These are phyloP conservation scores for Eledona agricola DNA, from an alignment of 2,888 invertebrate genomes.

Conservation along the genomic window DNA sequence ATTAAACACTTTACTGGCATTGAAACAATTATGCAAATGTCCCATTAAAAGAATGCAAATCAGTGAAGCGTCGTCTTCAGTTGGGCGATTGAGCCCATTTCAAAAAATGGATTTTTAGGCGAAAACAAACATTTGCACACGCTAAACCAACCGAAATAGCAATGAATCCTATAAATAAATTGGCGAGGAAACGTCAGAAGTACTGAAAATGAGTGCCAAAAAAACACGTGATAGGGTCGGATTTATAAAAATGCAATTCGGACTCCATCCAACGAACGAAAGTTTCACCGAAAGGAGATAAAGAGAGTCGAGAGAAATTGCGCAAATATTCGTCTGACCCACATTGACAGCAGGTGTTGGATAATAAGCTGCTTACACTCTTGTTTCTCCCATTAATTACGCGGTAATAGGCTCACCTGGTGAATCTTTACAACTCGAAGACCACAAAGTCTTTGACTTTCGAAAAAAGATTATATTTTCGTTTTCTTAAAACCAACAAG, in stretches of 20 bases:
- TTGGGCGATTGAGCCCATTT: neutral
- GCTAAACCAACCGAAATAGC: neutral
- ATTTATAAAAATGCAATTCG: constrained; percentile 1
- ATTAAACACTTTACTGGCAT: constrained; percentile 5
- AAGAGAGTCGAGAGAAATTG: constrained; percentile 22
- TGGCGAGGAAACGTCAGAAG: too few relatives aligned
- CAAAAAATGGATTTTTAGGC: neutral
- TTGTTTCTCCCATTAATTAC: too few relatives aligned
- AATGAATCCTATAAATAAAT: neutral
- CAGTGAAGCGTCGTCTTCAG: constrained; percentile 1
- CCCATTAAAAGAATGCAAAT: constrained; percentile 12
- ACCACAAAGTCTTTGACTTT: too few relatives aligned
- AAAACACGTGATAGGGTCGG: constrained; percentile 7
- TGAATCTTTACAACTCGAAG: too few relatives aligned
- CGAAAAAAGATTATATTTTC: too few relatives aligned
- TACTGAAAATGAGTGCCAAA: neutral
- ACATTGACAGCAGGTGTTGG: constrained; percentile 23
- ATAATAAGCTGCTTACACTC: constrained; percentile 2
- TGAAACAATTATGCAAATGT: constrained; percentile 17
- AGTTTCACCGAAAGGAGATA: too few relatives aligned
- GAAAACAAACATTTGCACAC: neutral
- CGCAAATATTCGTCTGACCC: constrained; percentile 24
- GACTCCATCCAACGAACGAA: too few relatives aligned
- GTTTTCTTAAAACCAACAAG: too few relatives aligned
- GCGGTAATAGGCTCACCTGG: too few relatives aligned